Evolutionary conservation across 2,888 invertebrate species (phyloP).

Genomic region (Nemurella pictetii): DNA sequence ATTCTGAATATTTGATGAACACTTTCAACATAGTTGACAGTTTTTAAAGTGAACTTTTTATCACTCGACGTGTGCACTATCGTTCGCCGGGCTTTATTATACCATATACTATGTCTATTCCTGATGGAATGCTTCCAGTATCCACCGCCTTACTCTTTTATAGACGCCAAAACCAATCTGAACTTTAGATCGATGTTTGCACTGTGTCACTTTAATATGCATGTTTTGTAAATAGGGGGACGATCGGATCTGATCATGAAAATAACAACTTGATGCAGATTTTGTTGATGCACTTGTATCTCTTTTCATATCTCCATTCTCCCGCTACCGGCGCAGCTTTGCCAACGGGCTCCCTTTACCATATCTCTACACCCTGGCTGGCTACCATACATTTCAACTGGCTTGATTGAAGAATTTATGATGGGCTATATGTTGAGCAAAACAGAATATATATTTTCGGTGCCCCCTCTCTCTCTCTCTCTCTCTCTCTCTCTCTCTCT

Average conservation of each 20-base stretch:
- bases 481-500: neutral
- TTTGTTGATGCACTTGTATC: slow-evolving; percentile 1
- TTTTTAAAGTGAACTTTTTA: slow-evolving; percentile 18
- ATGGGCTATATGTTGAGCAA: slow-evolving; percentile 22
- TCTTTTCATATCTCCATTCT: neutral
- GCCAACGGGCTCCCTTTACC: neutral
- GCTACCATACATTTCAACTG: slow-evolving; percentile 19
- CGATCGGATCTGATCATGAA: neutral
- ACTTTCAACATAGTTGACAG: slow-evolving; percentile 26
- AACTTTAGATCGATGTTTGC: slow-evolving; percentile 11
- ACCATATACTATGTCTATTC: neutral
- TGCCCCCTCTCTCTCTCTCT: slow-evolving; percentile 3
- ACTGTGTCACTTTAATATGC: slow-evolving; percentile 21
- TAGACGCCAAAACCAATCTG: slow-evolving; percentile 18
- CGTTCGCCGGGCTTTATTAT: neutral
- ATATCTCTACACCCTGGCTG: neutral
- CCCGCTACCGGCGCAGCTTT: neutral
- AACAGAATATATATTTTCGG: slow-evolving; percentile 23
- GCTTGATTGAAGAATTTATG: slow-evolving; percentile 30
- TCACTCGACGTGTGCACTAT: neutral
- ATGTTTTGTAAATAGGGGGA: slow-evolving; percentile 16
- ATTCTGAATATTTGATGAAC: slow-evolving; percentile 25
- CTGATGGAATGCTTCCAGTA: slow-evolving; percentile 6
- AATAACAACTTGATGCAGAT: slow-evolving; percentile 23
- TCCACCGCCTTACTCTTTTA: slow-evolving; percentile 6